Conservation (phyloP, 2,797 vertebrate species). For the Coilia nasus region DNA sequence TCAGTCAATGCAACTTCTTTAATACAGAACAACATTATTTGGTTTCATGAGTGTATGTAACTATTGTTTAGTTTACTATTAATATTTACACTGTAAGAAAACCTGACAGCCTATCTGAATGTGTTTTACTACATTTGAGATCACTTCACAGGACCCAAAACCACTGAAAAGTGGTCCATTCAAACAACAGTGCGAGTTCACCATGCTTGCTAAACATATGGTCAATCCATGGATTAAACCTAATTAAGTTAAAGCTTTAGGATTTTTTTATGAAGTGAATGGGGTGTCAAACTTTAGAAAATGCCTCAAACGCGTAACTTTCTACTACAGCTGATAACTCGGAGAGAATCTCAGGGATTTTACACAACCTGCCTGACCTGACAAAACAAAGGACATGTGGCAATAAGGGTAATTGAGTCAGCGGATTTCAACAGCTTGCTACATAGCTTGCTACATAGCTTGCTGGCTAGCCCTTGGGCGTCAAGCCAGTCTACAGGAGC, state of each 20-base stretch:
- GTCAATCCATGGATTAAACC: not conserved
- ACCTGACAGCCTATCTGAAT: not conserved
- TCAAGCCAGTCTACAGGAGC: not conserved
- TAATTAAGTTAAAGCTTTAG: not conserved
- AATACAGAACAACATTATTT: too few relatives aligned
- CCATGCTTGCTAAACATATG: not conserved
- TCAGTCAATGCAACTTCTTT: not conserved
- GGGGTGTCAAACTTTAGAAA: not conserved
- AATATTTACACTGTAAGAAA: too few relatives aligned
- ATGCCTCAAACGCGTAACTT: not conserved
- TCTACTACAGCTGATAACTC: not conserved
- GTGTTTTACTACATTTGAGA: not conserved
- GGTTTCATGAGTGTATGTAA: too few relatives aligned
- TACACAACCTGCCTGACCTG: conserved; percentile 25
- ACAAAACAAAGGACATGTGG: conserved; percentile 37
- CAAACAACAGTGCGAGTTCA: not conserved
- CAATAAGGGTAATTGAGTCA: conserved; percentile 24
- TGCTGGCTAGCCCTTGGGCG: conserved; percentile 7
- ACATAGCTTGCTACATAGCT: conserved; percentile 21
- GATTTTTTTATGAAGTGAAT: too few relatives aligned
- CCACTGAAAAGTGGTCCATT: not conserved
- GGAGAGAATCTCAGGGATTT: not conserved
- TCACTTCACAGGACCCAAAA: not conserved
- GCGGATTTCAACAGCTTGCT: conserved; percentile 18
- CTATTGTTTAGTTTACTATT: too few relatives aligned